Evolutionary conservation across 2,113 vertebrate genomes (phyloP), one percentile per base, ranked within the genome.

Genomic region (Potamarius usumacintae): DNA sequence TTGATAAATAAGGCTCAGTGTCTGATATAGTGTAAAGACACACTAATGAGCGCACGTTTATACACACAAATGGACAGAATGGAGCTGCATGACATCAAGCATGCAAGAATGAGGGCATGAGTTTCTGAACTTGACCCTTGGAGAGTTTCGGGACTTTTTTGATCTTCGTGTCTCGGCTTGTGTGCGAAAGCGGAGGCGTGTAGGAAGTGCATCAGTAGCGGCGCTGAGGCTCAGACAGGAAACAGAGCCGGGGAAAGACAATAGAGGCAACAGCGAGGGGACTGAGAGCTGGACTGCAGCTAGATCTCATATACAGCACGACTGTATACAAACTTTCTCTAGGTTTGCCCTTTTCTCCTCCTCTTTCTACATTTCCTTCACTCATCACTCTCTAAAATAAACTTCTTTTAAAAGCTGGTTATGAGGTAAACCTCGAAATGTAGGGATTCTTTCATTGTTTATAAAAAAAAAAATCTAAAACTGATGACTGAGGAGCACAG

Each of bases 111-210:
- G 1, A 8, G 2, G 25, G 50, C 12, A 78, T 12, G 52, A 12
- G 8, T 11, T 34, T 60, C 9, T 22, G 18, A 60, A 42, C 79
- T 58, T n/a, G 53, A 42, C 79, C 57, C 79, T 81, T 6, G 2
- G 55, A 60, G 55, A 42, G 65, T 30, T 72, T 53, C 18, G 18
- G 52, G 25, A 27, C 9, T 72, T 84, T 42, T 71, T 57, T 30
- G 30, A 42, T 17, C 65, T 22, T 34, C 17, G 10, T 74, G 48
- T 77, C 88, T 86, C 48, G 77, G 92, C 84, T 92, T 92, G 93
- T 93, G 93, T 94, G 86, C 91, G 79, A 92, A 93, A 92, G 94
- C 93, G 92, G 94, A 94, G 92, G 89, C 89, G 91, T 92, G 93
- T 91, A 92, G 92, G 91, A 94, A 93, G 93, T 91, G 80, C 91